Base-by-base conservation (phyloP, 1,140 invertebrate species). In the Drosophila varians region DNA sequence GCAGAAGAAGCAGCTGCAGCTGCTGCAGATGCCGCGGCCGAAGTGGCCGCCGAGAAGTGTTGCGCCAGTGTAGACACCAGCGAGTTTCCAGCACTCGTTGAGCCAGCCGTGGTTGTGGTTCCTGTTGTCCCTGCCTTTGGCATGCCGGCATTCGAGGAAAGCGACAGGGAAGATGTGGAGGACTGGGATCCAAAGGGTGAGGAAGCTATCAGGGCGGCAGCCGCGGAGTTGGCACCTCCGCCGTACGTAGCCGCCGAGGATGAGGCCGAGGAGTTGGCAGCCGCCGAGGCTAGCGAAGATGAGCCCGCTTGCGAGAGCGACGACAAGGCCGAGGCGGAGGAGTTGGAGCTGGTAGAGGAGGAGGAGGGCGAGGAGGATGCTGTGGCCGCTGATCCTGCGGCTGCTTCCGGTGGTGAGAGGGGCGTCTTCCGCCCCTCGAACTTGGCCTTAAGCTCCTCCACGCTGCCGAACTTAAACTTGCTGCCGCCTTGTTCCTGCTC, bases 391-490 rank as follows among this genome's bases (percentile, higher is more conserved):
- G 38, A 49, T 18, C 34, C 51, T 46, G 68, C 64, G 58, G 52
- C 69, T 62, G 65, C 56, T 28, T 84, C 75, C 19, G 82, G 82
- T 19, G 82, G 82, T 28, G 82, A 87, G 28, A 88, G 75, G 51
- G 83, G 83, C 80, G 80, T 90, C 46, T 86, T 90, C 46, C 82
- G 82, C 38, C 76, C 46, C 70, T 80, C 82, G 45, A 90, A 90
- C 64, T 90, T 90, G 21, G 89, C 80, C 58, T 90, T 90, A 1
- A 90, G 61, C 62, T 90, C 89, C 61, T 90, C 89, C 48, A 90
- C 86, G 72, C 78, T 90, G 49, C 70, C 79, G 31, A 90, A 89
- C 49, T 89, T 90, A 9, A 90, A 90, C 46, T 65, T 70, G 45
- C 42, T 73, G 54, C 70, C 60, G 25, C 46, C 34, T 18, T 48